A percentile compares a stretch with the other conserved stretches of the same genome.
Conservation (phyloP, 2,797 vertebrate genomes). For the Pelochelys cantorii region DNA sequence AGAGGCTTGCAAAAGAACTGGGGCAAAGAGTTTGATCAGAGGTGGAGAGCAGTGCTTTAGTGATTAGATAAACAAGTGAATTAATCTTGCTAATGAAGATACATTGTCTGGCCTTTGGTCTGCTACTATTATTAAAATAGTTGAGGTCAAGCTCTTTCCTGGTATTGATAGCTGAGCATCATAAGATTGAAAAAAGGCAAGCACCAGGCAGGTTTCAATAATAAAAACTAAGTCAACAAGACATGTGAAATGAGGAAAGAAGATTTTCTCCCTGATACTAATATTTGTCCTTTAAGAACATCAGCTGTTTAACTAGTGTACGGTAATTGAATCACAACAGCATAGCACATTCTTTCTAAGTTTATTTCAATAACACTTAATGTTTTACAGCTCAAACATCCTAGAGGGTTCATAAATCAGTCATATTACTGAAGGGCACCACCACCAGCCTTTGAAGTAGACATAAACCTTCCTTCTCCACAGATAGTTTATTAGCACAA, state of each 20-base stretch:
- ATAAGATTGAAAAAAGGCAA: neutral
- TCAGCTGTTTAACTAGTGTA: neutral
- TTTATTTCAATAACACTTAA: neutral
- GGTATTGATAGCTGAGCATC: rapidly evolving
- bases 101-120: neutral
- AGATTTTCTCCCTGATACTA: neutral
- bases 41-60: neutral
- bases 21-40: neutral
- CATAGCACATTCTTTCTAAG: neutral
- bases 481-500: neutral
- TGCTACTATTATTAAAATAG: neutral
- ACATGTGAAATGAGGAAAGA: neutral
- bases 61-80: neutral
- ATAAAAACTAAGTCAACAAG: neutral
- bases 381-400: neutral
- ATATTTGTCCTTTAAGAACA: neutral
- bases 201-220: neutral
- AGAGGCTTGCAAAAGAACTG: neutral
- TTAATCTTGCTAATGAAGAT: neutral
- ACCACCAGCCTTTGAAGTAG: neutral
- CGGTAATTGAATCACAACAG: neutral
- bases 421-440: neutral
- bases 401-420: neutral
- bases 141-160: neutral
- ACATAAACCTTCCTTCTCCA: neutral